Evolutionary conservation across 1,140 invertebrate genomes (phyloP).

Genomic region (Drosophila setifemur): DNA sequence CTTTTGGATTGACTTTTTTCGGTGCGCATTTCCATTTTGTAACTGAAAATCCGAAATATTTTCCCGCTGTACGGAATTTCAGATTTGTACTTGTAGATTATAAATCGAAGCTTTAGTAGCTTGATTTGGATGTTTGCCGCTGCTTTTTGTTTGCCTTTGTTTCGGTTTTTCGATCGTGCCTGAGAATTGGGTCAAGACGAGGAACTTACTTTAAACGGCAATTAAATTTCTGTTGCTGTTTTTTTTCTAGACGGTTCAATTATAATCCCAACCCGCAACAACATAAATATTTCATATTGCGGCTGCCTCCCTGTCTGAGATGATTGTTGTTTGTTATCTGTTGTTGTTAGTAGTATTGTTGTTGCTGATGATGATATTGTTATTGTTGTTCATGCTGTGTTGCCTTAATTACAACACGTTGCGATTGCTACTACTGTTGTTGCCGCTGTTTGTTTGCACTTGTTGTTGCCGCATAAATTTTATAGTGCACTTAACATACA

Average conservation of each 20-base stretch:
- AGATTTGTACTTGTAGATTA: slow-evolving; percentile 13
- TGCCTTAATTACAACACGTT: slow-evolving; percentile 69
- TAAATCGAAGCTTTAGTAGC: background rate
- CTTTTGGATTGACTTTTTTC: background rate
- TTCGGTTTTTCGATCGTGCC: slow-evolving; percentile 33
- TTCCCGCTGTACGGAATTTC: background rate
- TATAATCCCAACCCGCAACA: slow-evolving; percentile 49
- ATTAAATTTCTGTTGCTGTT: slow-evolving; percentile 64
- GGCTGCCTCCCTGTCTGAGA: slow-evolving; percentile 2
- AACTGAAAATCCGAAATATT: background rate
- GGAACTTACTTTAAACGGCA: slow-evolving; percentile 72
- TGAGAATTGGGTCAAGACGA: slow-evolving; percentile 75
- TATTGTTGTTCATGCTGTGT: slow-evolving; percentile 50
- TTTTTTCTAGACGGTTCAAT: slow-evolving; percentile 36
- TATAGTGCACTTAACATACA: slow-evolving; percentile 42
- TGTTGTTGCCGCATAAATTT: slow-evolving; percentile 56
- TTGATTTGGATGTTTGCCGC: slow-evolving; percentile 16
- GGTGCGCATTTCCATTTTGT: background rate
- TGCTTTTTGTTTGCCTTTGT: slow-evolving; percentile 5
- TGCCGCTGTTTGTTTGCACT: slow-evolving; percentile 1
- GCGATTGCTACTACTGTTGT: slow-evolving; percentile 20
- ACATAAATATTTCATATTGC: slow-evolving; percentile 62
- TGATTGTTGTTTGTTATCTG: slow-evolving; percentile 19
- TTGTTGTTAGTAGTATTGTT: slow-evolving; percentile 26
- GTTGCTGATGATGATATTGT: slow-evolving; percentile 3